phyloP scores from a whole-genome alignment of 2,888 invertebrate genomes.

The Synergus japonicus region DNA sequence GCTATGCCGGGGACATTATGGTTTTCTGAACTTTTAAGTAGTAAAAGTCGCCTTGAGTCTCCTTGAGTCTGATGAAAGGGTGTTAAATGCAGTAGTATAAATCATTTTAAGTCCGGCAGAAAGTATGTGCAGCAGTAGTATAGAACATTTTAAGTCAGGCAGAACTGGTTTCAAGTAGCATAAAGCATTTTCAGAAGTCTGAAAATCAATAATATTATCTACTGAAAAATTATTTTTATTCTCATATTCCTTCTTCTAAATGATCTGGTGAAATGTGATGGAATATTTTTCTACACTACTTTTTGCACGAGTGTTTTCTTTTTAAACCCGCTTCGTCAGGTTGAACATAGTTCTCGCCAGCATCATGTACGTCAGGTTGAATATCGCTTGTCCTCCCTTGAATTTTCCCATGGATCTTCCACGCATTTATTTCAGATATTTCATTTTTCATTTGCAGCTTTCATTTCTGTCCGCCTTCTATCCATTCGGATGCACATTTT shows the following conservation, averaged over 20 bases:
- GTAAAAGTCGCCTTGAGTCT: background rate
- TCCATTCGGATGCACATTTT: conserved; percentile 1
- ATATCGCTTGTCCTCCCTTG: conserved; percentile 21
- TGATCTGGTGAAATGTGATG: conserved; percentile 9
- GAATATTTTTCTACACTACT: background rate
- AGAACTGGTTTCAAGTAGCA: background rate
- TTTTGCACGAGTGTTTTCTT: background rate
- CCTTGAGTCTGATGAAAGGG: background rate
- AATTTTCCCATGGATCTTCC: conserved; percentile 27
- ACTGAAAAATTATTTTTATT: background rate
- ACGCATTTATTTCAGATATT: conserved; percentile 22
- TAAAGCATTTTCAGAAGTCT: too few relatives aligned
- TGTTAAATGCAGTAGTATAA: background rate
- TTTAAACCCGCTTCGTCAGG: conserved; percentile 2
- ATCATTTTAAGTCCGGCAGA: background rate
- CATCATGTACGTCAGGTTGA: conserved; percentile 17
- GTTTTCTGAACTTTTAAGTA: background rate
- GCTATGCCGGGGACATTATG: too few relatives aligned
- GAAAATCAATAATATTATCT: background rate
- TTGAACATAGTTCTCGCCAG: conserved; percentile 14
- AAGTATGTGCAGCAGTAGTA: background rate
- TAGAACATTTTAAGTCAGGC: background rate
- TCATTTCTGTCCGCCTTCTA: conserved; percentile 23
- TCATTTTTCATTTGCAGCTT: conserved; percentile 38
- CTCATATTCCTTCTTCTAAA: background rate